Evolutionary conservation across 2,888 invertebrate species (phyloP).

Genomic region (Drosophila koepferae): DNA sequence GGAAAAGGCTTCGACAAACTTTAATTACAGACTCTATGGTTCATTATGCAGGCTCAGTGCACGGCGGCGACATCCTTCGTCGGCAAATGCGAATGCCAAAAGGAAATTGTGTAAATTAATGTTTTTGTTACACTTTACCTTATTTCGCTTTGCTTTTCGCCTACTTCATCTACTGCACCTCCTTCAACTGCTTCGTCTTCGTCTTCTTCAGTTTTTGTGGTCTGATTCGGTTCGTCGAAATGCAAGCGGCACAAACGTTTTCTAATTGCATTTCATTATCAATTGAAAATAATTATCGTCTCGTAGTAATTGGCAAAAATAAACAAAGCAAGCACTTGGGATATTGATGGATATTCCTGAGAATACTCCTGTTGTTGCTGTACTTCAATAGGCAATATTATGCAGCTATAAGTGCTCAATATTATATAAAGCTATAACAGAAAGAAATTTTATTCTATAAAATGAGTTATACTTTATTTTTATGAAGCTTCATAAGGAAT

Average conservation of each 20-base stretch:
- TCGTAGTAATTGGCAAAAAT: conserved; percentile 17
- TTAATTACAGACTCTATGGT: conserved; percentile 68
- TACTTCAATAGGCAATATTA: no score
- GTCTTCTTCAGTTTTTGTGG: conserved; percentile 13
- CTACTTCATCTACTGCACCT: background rate
- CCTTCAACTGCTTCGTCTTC: background rate
- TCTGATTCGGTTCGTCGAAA: conserved; percentile 21
- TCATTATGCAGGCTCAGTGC: conserved; percentile 60
- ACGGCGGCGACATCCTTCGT: conserved; percentile 22
- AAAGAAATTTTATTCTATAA: no score
- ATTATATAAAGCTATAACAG: background rate
- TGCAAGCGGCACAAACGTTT: conserved; percentile 34
- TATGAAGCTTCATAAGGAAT: no score
- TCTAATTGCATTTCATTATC: conserved; percentile 79
- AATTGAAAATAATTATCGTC: conserved; percentile 48
- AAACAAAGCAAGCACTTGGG: conserved; percentile 1
- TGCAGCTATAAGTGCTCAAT: background rate
- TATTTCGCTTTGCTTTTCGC: conserved; percentile 1
- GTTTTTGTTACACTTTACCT: conserved; percentile 65
- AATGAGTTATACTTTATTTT: background rate
- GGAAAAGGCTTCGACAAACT: conserved; percentile 66
- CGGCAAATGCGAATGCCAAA: conserved; percentile 23
- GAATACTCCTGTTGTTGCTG: background rate
- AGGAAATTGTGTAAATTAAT: conserved; percentile 64
- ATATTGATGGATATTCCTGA: background rate